A percentile compares a stretch with the other conserved stretches of the same genome.
phyloP scores from a whole-genome alignment of 2,888 invertebrate genomes.

The Tethea ocularis region DNA sequence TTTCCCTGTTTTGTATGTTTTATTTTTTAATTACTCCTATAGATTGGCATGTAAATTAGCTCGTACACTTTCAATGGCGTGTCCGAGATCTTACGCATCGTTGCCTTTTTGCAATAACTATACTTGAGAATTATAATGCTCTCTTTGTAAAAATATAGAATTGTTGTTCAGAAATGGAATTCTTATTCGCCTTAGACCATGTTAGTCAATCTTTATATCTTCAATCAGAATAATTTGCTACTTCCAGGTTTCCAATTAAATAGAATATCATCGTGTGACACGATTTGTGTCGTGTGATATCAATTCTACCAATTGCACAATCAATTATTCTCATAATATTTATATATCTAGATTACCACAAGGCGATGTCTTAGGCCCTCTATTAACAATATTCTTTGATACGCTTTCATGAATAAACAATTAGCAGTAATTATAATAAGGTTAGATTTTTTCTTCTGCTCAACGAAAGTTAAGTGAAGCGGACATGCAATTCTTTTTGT shows the following conservation, averaged over 20 bases:
- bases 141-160: not conserved
- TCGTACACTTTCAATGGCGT: constrained; percentile 31
- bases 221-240: not conserved
- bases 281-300: not conserved
- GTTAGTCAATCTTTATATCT: not conserved
- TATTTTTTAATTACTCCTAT: constrained; percentile 16
- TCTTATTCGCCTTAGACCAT: not conserved
- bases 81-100: constrained; percentile 38
- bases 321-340: not conserved
- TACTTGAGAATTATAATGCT: not conserved
- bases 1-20: not conserved
- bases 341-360: not conserved
- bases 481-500: constrained; percentile 14
- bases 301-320: not conserved
- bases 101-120: constrained; percentile 24
- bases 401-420: constrained; percentile 6
- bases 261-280: too few species aligned
- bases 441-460: constrained; percentile 15
- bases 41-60: constrained; percentile 32
- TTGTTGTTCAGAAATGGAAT: not conserved
- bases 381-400: not conserved
- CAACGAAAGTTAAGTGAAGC: constrained; percentile 21
- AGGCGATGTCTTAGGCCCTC: not conserved
- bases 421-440: constrained; percentile 11
- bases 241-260: not conserved